Conservation (phyloP, 2,113 vertebrate species). For the Indicator maculatus region DNA sequence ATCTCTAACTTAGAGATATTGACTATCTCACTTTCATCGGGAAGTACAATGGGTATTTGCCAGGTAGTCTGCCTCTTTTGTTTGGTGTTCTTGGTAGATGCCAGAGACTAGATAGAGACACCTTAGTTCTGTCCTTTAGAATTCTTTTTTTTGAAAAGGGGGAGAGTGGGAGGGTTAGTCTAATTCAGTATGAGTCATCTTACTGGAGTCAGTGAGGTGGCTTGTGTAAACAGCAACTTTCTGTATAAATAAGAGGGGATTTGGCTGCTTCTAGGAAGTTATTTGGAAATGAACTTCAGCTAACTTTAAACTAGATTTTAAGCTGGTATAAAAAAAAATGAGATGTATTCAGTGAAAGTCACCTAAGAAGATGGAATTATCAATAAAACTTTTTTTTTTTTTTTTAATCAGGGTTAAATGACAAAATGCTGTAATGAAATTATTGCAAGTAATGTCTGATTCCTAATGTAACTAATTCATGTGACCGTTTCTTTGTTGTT, state of each 20-base stretch:
- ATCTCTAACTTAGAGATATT: constrained; percentile 72
- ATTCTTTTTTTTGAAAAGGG: neutral
- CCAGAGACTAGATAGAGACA: constrained; percentile 61
- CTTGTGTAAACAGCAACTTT: constrained; percentile 15
- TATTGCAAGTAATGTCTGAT: neutral
- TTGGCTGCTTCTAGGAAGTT: neutral
- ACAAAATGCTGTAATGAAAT: neutral
- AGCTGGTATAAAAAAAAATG: neutral
- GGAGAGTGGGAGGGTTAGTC: neutral
- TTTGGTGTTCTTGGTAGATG: constrained; percentile 59
- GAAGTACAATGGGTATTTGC: constrained; percentile 69
- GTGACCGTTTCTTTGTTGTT: neutral
- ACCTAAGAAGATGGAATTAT: neutral
- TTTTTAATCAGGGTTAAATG: neutral
- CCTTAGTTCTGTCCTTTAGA: constrained; percentile 34
- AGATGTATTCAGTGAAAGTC: neutral
- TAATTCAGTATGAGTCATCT: constrained; percentile 29
- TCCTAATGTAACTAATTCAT: neutral
- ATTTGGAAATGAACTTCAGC: constrained; percentile 14
- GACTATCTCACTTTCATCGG: constrained; percentile 61
- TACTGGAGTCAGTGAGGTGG: neutral
- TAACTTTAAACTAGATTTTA: neutral
- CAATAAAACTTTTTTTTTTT: neutral
- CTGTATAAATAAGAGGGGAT: neutral
- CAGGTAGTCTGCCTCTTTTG: constrained; percentile 63